These are phyloP conservation scores for Tromatobia lineatoria DNA, from an alignment of 2,888 invertebrate genomes.

Conservation along the genomic window DNA sequence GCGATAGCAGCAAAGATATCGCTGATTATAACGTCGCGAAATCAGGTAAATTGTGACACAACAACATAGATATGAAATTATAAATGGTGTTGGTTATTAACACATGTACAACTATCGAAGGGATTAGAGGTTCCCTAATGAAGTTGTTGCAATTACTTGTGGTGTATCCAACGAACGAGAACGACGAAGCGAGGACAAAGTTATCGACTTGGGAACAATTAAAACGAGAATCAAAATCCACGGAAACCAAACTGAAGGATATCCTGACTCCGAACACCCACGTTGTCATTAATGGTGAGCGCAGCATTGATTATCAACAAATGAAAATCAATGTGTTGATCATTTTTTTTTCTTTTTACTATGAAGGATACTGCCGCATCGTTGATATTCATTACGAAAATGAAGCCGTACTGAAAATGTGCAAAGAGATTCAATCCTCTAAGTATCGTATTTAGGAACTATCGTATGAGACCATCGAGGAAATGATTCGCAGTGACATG, in stretches of 20 bases:
- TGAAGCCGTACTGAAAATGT: conserved; percentile 8
- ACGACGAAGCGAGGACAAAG: background rate
- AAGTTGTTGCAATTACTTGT: conserved; percentile 8
- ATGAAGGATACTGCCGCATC: conserved; percentile 11
- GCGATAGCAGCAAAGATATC: conserved; percentile 5
- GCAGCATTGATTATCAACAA: background rate
- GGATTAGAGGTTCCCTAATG: conserved; percentile 1
- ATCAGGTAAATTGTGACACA: conserved; percentile 9
- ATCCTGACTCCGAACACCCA: conserved; percentile 9
- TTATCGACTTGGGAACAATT: conserved; percentile 5
- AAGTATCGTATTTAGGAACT: conserved; percentile 11
- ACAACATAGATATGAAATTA: background rate
- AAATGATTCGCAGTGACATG: conserved; percentile 5
- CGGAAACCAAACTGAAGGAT: conserved; percentile 8
- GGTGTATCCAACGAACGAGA: conserved; percentile 11
- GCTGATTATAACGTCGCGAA: background rate
- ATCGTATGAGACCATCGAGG: conserved; percentile 5
- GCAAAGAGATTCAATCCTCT: conserved; percentile 5
- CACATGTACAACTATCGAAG: conserved; percentile 5
- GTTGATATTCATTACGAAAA: conserved; percentile 8
- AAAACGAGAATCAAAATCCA: background rate
- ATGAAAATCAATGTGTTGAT: conserved; percentile 2
- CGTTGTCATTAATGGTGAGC: conserved; percentile 11
- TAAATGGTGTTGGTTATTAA: conserved; percentile 8
- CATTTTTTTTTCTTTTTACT: background rate